These are phyloP conservation scores for Trichechus manatus DNA, from an alignment of 2,113 vertebrate genomes.

Conservation along the genomic window DNA sequence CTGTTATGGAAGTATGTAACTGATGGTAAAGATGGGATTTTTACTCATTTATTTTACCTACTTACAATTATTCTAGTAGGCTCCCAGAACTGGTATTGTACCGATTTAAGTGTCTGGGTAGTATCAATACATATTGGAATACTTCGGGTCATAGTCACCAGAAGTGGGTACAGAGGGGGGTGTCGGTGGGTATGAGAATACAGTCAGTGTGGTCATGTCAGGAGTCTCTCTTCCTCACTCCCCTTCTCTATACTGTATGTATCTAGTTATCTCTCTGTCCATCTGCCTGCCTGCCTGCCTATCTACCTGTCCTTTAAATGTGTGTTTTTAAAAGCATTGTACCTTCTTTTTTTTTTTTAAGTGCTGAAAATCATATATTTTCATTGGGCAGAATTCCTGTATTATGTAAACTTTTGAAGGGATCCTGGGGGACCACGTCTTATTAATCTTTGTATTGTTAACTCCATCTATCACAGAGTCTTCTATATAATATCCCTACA, in stretches of 20 bases:
- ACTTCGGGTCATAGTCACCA: neutral
- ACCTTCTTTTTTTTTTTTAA: neutral
- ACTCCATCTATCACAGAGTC: neutral
- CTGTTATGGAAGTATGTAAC: neutral
- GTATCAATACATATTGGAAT: neutral
- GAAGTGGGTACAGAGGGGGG: neutral
- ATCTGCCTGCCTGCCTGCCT: too few relatives aligned
- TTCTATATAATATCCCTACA: neutral
- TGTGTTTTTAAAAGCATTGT: neutral
- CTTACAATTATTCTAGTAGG: neutral
- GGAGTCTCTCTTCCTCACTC: too few relatives aligned
- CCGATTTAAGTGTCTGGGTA: neutral
- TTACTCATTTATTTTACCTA: too few relatives aligned
- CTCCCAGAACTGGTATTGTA: neutral
- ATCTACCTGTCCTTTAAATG: neutral
- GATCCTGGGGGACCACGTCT: neutral
- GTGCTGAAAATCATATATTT: neutral
- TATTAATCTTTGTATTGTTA: neutral
- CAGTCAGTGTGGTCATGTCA: neutral
- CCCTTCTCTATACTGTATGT: too few relatives aligned
- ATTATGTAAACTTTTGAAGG: constrained; percentile 1
- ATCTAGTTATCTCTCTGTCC: too few relatives aligned
- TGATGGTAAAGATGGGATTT: neutral
- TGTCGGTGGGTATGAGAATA: neutral
- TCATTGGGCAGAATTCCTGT: neutral